These are phyloP conservation scores for Anthrax anthrax DNA, from an alignment of 2,888 invertebrate genomes.

Conservation along the genomic window DNA sequence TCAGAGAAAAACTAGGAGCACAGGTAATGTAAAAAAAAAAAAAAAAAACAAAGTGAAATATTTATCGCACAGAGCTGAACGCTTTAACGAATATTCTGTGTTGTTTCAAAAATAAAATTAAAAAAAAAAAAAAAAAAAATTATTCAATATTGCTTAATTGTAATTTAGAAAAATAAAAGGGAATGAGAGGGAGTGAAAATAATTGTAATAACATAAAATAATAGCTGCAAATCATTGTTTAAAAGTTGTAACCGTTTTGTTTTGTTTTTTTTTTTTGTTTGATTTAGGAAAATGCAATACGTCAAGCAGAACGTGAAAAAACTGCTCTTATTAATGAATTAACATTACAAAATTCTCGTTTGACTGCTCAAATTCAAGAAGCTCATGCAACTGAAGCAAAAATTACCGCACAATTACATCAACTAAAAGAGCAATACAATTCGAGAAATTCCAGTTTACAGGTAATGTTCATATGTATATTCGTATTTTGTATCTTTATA, in stretches of 20 bases:
- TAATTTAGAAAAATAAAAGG: too few species aligned
- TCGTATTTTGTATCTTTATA: too few species aligned
- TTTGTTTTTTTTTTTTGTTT: background rate
- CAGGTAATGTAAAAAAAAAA: conserved; percentile 30
- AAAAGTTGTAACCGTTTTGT: too few species aligned
- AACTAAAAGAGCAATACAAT: conserved; percentile 69
- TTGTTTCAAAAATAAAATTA: too few species aligned
- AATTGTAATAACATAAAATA: too few species aligned
- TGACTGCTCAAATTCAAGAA: conserved; percentile 75
- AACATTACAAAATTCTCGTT: conserved; percentile 74
- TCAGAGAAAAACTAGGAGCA: conserved; percentile 60
- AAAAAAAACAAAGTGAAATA: background rate
- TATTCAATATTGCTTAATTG: too few species aligned
- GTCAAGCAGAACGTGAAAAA: conserved; percentile 58
- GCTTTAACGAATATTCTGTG: too few species aligned
- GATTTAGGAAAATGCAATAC: conserved; percentile 27
- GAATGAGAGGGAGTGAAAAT: too few species aligned
- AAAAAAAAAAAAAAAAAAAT: too few species aligned
- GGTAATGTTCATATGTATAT: too few species aligned
- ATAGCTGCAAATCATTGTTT: too few species aligned
- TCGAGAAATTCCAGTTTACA: conserved; percentile 62
- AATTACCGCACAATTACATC: conserved; percentile 64
- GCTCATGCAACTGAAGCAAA: conserved; percentile 67
- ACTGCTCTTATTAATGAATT: conserved; percentile 66
- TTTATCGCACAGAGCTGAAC: too few species aligned